Conservation (phyloP, 1,140 invertebrate species). For the Dermatophagoides farinae region DNA sequence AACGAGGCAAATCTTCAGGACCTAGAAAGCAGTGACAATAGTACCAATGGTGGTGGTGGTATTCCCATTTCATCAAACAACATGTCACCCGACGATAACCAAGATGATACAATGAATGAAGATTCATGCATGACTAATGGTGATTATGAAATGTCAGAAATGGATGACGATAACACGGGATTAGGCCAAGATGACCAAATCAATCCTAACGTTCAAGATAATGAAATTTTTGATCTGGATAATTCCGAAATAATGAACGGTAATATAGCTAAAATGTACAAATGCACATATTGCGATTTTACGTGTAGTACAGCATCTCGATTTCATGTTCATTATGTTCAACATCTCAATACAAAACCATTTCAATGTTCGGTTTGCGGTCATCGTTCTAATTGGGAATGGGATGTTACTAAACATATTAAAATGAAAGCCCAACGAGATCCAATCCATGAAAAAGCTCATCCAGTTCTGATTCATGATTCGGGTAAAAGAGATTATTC, state of each 20-base stretch:
- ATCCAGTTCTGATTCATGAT: conserved; percentile 71
- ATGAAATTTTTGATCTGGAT: conserved; percentile 10
- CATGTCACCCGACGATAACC: not conserved
- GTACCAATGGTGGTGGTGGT: not conserved
- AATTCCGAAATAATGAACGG: not conserved
- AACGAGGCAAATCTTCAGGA: not conserved
- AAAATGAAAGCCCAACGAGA: conserved; percentile 57
- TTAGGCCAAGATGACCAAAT: not conserved
- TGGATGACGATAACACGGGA: not conserved
- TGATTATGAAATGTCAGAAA: not conserved
- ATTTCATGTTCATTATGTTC: conserved; percentile 77
- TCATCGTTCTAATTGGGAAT: conserved; percentile 79
- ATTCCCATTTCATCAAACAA: not conserved
- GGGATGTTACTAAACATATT: conserved; percentile 90
- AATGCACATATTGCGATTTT: conserved; percentile 69
- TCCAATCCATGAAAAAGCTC: conserved; percentile 45
- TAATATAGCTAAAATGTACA: conserved; percentile 32
- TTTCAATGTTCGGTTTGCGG: conserved; percentile 84
- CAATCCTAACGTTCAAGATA: not conserved
- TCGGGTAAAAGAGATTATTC: conserved; percentile 71
- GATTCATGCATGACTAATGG: not conserved
- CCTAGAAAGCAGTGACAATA: not conserved
- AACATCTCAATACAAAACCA: conserved; percentile 72
- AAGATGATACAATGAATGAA: not conserved
- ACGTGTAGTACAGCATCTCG: conserved; percentile 69